Percentiles rank a stretch among this genome's conserved stretches.
phyloP scores from a whole-genome alignment of 2,888 invertebrate genomes.

The Trissoscelio sp. region DNA sequence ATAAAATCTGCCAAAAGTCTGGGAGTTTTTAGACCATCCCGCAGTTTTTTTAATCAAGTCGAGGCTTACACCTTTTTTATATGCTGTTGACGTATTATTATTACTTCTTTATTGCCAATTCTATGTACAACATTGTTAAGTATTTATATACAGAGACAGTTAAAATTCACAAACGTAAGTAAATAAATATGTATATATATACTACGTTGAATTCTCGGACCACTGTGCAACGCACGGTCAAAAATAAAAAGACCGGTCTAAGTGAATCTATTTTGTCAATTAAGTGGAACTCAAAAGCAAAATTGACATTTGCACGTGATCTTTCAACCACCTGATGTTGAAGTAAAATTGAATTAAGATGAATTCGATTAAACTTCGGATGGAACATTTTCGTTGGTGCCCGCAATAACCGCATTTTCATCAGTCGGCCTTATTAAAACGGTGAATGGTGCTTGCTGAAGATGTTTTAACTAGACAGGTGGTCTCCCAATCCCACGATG shows the following conservation, averaged over 20 bases:
- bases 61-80: too few relatives aligned
- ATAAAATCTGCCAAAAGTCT: too few relatives aligned
- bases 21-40: too few relatives aligned
- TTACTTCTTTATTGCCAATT: too few relatives aligned
- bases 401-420: constrained; percentile 13
- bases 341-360: constrained; percentile 24
- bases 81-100: too few relatives aligned
- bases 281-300: background rate
- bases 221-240: constrained; percentile 20
- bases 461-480: constrained; percentile 34
- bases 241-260: constrained; percentile 4
- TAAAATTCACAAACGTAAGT: too few relatives aligned
- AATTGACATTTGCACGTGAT: background rate
- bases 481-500: constrained; percentile 19
- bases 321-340: constrained; percentile 10
- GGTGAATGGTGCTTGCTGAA: constrained; percentile 23
- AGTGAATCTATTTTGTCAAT: background rate
- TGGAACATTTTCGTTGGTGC: background rate
- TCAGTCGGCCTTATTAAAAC: constrained; percentile 29
- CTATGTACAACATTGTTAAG: too few relatives aligned
- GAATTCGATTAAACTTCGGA: constrained; percentile 23
- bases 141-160: too few relatives aligned
- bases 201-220: too few relatives aligned
- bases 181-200: too few relatives aligned
- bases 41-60: too few relatives aligned